Base-by-base conservation (phyloP, 2,888 invertebrate species). In the Glomeris marginata region DNA sequence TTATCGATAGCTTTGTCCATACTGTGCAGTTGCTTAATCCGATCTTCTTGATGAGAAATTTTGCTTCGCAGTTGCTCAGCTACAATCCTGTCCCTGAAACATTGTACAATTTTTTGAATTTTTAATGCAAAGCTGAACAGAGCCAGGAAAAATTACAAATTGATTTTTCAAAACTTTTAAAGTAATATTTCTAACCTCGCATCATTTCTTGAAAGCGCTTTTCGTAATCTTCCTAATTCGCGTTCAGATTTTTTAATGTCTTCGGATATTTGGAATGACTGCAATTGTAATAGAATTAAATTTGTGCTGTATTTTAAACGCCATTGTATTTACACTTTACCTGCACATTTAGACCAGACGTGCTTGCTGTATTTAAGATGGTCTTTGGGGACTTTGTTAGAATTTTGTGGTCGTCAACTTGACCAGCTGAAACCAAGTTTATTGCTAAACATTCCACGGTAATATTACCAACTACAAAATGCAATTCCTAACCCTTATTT, bases 211-310 rank as follows among this genome's bases (percentile, higher is more conserved):
- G 69, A 63, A 56, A 86, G 63, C 0, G 80, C 77, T 59, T 75
- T 74, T 59, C 76, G 76, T 1, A 84, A 67, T 61, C 77, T 77
- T 0, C 66, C 59, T 49, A 84, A 73, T 60, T 84, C 83, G 35
- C 70, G 73, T 62, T 81, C 78, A 38, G 80, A 69, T 60, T 72
- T 76, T 47, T 74, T 76, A 41, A 81, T 78, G 59, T 80, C 77
- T 67, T 84, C 82, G 42, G 59, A 56, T 13, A 63, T 45, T 51
- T 52, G 52, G n/a, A 59, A 53, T 35, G 56, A 56, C 28, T 61
- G 20, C 10, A 34, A 11, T 38, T 35, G 15, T 6, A 50, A 5
- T 16, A 50, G 13, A 16, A 18, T 20, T 40, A 15, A 15, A 46
- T n/a, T n/a, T n/a, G n/a, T n/a, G n/a, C n/a, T n/a, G n/a, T n/a